Conservation (phyloP, 2,797 vertebrate species). For the Cyclura pinguis region DNA sequence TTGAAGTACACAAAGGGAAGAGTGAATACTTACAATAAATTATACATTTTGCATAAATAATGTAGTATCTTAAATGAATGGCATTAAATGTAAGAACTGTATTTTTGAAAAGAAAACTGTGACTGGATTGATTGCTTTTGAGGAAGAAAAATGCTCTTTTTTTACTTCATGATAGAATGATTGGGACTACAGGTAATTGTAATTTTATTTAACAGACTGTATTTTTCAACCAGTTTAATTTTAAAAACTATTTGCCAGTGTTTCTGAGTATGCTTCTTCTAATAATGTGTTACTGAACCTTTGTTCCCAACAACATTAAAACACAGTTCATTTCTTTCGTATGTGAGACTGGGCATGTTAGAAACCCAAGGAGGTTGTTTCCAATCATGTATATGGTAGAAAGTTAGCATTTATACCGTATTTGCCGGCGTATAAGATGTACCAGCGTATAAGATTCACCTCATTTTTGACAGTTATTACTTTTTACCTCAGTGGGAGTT, state of each 20-base stretch:
- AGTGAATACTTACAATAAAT: constrained; percentile 55
- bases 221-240: constrained; percentile 19
- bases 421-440: too few relatives aligned
- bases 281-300: constrained; percentile 30
- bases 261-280: constrained; percentile 33
- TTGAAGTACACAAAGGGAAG: constrained; percentile 43
- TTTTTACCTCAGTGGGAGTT: too few relatives aligned
- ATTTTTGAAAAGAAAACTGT: constrained; percentile 31
- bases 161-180: constrained; percentile 7
- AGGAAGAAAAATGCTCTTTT: not conserved
- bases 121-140: not conserved
- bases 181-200: constrained; percentile 18
- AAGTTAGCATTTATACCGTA: not conserved
- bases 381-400: not conserved
- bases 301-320: constrained; percentile 26
- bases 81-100: constrained; percentile 31
- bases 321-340: not conserved
- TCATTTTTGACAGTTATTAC: too few relatives aligned
- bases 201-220: not conserved
- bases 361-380: constrained; percentile 30
- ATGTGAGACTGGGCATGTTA: constrained; percentile 17
- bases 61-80: constrained; percentile 51
- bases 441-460: too few relatives aligned
- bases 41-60: constrained; percentile 59
- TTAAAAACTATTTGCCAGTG: constrained; percentile 27